Conservation (phyloP, 2,888 invertebrate species). For the Gnatocerus cornutus region DNA sequence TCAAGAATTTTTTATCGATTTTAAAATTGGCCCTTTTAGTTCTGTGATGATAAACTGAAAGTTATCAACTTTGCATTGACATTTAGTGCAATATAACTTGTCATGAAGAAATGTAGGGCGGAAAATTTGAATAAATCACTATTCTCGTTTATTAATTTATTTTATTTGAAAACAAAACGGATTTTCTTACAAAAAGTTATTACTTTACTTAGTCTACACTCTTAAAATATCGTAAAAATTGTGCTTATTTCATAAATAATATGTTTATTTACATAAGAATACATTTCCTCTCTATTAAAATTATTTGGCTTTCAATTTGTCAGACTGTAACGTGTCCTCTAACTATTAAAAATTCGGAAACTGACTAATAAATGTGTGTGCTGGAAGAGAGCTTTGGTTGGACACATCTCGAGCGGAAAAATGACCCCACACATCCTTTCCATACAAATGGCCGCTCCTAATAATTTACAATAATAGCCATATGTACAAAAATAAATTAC, state of each 20-base stretch:
- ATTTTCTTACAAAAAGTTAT: constrained; percentile 3
- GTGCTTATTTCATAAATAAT: constrained; percentile 22
- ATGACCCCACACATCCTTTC: constrained; percentile 21
- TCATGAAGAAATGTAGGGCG: too few relatives aligned
- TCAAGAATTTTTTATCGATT: too few relatives aligned
- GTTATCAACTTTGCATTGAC: too few relatives aligned
- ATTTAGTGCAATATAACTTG: too few relatives aligned
- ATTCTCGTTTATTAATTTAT: background rate
- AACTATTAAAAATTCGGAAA: constrained; percentile 7
- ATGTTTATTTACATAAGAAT: constrained; percentile 22
- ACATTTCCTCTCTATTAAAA: constrained; percentile 16
- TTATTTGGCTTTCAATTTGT: constrained; percentile 25
- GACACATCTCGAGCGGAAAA: constrained; percentile 33
- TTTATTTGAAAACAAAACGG: constrained; percentile 11
- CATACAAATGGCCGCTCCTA: constrained; percentile 33
- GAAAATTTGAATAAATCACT: background rate
- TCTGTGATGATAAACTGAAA: too few relatives aligned
- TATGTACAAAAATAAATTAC: constrained; percentile 47
- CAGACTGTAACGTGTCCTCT: constrained; percentile 12
- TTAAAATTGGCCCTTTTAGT: too few relatives aligned
- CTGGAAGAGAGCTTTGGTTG: constrained; percentile 23
- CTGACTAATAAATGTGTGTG: constrained; percentile 14
- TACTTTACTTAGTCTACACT: background rate
- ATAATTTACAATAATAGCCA: constrained; percentile 31
- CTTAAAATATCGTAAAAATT: constrained; percentile 3